Base-by-base conservation (phyloP, 2,113 vertebrate species). In the human (Homo sapiens) region DNA sequence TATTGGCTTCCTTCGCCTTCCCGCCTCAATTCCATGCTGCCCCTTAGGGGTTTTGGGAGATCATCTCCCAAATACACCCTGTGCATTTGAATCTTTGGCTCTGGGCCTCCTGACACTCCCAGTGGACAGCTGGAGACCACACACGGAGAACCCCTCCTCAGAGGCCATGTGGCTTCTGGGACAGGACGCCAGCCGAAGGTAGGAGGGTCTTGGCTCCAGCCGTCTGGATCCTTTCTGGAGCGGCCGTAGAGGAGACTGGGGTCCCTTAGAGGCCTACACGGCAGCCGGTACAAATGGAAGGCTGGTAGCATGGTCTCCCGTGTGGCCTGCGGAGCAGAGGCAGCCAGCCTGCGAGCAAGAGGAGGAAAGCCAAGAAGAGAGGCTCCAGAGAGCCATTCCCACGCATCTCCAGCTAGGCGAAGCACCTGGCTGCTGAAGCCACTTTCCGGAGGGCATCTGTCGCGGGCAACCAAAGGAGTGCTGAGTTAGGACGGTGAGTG, bases 331-430 rank as follows among this genome's bases (percentile, higher is more conserved):
- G 22, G 61, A 43, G n/a, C 75, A 32, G 50, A 59, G 59, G 87
- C 38, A 5, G 45, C 30, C 2, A 43, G n/a, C n/a, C 1, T 4
- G 4, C 83, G 0, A 0, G 50, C 0, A 5, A 13, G 25, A 70
- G 55, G 9, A 25, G 75, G 32, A 40, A 64, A 50, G 43, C 10
- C 9, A 8, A 35, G 72, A 23, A 2, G 17, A 70, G 25, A 43
- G 43, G 20, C 0, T 50, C 48, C 5, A 4, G 50, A 3, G 4
- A 35, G n/a, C 18, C 2, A 18, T 48, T 70, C 43, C 64, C 38
- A 30, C 0, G 0, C n/a, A 10, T 1, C 6, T 35, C 88, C 12
- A 30, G 80, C 27, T 27, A 64, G 12, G 61, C 61, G 30, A 79
- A 40, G 72, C 6, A 9, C 35, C 52, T 0, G 4, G 38, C 11